Evolutionary conservation across 2,797 vertebrate species (phyloP).

Genomic region (Syncerus caffer): DNA sequence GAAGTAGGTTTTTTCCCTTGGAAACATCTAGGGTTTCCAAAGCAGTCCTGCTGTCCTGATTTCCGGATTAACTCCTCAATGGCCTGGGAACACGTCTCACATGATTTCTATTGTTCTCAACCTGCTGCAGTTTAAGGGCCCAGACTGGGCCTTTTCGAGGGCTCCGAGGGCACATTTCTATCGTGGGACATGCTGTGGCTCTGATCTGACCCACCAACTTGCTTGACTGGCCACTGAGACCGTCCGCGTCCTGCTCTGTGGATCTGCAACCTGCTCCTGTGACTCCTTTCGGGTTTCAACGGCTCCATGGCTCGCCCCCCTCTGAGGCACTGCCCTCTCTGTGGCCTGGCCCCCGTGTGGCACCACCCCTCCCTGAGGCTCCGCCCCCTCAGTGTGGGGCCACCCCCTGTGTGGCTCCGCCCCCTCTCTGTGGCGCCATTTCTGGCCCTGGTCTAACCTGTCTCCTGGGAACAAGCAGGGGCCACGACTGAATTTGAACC

Average conservation of each 20-base stretch:
- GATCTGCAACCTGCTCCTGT: background rate
- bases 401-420: no score
- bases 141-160: fast-evolving
- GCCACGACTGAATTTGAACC: background rate
- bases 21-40: background rate
- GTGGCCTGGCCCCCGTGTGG: background rate
- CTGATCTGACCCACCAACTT: background rate
- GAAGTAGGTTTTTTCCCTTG: no score
- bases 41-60: no score
- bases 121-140: fast-evolving
- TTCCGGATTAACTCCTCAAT: background rate
- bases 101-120: background rate
- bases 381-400: no score
- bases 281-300: fast-evolving
- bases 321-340: no score
- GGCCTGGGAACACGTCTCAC: background rate
- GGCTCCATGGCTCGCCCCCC: background rate
- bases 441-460: background rate
- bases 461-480: background rate
- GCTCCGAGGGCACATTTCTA: fast-evolving
- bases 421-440: background rate
- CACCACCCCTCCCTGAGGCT: background rate
- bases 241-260: fast-evolving
- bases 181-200: fast-evolving
- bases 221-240: background rate